Evolutionary conservation across 2,797 vertebrate species (phyloP), one percentile per base, ranked within the genome.

Genomic region (Numenius phaeopus): DNA sequence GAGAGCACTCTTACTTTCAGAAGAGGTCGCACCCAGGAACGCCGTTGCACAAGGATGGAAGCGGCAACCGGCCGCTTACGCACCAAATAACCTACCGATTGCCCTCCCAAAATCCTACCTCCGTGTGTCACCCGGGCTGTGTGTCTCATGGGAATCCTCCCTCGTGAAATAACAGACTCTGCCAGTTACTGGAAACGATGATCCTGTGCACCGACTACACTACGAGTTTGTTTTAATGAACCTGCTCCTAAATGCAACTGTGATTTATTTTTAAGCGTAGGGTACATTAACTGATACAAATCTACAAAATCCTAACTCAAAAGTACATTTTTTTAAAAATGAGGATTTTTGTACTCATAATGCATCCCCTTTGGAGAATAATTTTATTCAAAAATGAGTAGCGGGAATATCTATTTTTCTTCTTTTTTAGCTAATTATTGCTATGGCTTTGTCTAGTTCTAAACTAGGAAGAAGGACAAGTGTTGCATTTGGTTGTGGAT

Each of bases 51-150:
- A 82, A 52, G 3, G 7, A 24, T 3, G 57, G 24, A 61, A 71
- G n/a, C 1, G 0, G 23, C 22, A 89, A 70, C 19, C 0, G 1
- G 32, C 30, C 3, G 1, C n/a, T 34, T 11, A n/a, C 1, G 0
- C 5, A 5, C 26, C 73, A 29, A 59, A 29, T 54, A 39, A 46
- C 47, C 52, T 11, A 10, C 13, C 3, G 15, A 21, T 23, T 32
- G 16, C 69, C 40, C 18, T n/a, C 37, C 80, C 15, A 0, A 77
- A 55, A 42, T 3, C 19, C 2, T 5, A 18, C 11, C 23, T 26
- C 23, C 24, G 1, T 11, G 34, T 27, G 42, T 11, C 81, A 58
- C 34, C 34, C 0, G 0, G 78, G 49, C 57, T 34, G 14, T 6
- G 11, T 7, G 11, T 4, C 42, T 17, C 26, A 8, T 1, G 13